Base-by-base conservation (phyloP, 2,113 vertebrate genomes). In the Spea multiplicata region DNA sequence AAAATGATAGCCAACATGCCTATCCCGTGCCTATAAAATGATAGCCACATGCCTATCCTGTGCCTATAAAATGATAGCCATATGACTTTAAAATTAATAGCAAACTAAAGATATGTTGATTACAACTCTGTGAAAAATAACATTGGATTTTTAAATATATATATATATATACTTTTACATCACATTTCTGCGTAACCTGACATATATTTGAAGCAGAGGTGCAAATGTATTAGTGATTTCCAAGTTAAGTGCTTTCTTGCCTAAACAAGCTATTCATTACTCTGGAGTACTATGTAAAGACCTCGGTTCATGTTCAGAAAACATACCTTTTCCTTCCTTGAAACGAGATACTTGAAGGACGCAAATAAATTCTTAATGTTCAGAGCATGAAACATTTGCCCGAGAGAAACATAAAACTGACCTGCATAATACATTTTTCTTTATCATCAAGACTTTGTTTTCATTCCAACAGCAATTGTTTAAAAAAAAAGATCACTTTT, bases 391-490 rank as follows among this genome's bases (percentile, higher is more conserved):
- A 78, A 52, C 59, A 45, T 48, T 57, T 57, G 44, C 74, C 57
- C 68, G 12, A 45, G 44, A 71, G 68, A 78, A 65, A 78, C 59
- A 44, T 49, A 64, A 78, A 48, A 64, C 76, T 57, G 57, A 71
- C 68, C 76, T 44, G 55, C 13, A 52, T 50, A 55, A 78, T 72
- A 50, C 9, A 70, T 78, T 71, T 65, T 30, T 57, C 68, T 74
- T 78, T 78, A 71, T 78, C 68, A 65, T 53, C 30, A 9, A 65
- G 57, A 71, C 59, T 65, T 62, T 77, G 68, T 67, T 76, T 82
- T 88, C 83, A 12, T 66, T 86, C 86, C 71, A 87, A 86, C 84
- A 85, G 65, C 77, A 79, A 74, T 76, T 75, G 81, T 84, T 82
- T 83, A 52, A 53, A 75, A 80, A 52, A 53, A 75, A 80, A 84